Conservation (phyloP, 2,888 invertebrate species). For the Shargacucullia verbasci region DNA sequence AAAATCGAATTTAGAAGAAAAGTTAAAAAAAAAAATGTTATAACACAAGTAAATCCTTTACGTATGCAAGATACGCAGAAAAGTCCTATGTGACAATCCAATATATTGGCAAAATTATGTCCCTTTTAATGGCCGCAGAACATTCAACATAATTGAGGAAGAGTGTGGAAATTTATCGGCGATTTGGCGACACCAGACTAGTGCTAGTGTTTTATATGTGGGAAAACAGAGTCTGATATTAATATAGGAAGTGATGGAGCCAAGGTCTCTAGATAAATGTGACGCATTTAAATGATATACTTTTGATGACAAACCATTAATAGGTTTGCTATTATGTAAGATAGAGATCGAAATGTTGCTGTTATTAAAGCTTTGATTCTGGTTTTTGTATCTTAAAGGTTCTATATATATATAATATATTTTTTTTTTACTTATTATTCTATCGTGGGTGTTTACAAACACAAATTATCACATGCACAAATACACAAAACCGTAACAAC, state of each 20-base stretch:
- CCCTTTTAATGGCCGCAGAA: slow-evolving; percentile 35
- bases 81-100: slow-evolving; percentile 13
- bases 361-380: too few species aligned
- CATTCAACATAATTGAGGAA: slow-evolving; percentile 59
- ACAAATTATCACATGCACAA: too few species aligned
- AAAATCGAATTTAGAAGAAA: too few species aligned
- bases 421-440: too few species aligned
- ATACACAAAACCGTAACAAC: too few species aligned
- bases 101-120: slow-evolving; percentile 37
- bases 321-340: slow-evolving; percentile 9
- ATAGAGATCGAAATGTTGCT: too few species aligned
- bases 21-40: too few species aligned
- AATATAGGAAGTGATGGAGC: slow-evolving; percentile 53
- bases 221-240: slow-evolving; percentile 30
- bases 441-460: too few species aligned
- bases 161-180: slow-evolving; percentile 56
- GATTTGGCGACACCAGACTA: slow-evolving; percentile 43
- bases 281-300: slow-evolving; percentile 34
- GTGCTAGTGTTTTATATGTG: slow-evolving; percentile 22
- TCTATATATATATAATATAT: too few species aligned
- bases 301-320: slow-evolving; percentile 30
- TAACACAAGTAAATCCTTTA: too few species aligned
- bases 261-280: slow-evolving; percentile 45
- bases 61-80: too few species aligned
- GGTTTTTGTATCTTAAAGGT: too few species aligned